Base-by-base conservation (phyloP, 2,113 vertebrate species). In the Pseudorectes ferrugineus region DNA sequence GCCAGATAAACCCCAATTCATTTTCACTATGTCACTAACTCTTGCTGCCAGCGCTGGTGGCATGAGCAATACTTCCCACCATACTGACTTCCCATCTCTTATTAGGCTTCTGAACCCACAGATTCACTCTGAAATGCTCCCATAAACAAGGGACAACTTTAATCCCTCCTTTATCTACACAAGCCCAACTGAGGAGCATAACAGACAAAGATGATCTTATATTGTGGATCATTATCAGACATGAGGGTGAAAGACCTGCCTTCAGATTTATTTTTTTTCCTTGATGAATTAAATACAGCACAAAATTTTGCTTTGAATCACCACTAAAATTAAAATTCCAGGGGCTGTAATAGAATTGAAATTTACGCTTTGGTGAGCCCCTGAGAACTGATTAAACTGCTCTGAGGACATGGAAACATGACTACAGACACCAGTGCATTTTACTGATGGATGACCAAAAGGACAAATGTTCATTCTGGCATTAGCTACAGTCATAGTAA, bases 1-100 rank as follows among this genome's bases (percentile, higher is more conserved):
- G 75, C 49, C 38, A 89, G 71, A 93, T 65, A 94, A 94, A 95
- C 36, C 40, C 46, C 26, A 70, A 28, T 31, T 33, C 57, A 25
- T 86, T 89, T 87, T 21, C 48, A 49, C 13, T 11, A 3, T 0
- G 24, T 43, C 63, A 77, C 72, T 15, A 49, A 40, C 22, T 43
- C 63, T 12, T 40, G 58, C 38, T 58, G 42, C 36, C 73, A 26
- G 46, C 0, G 0, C 2, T 22, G 63, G n/a, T 36, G 26, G 67
- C 15, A 4, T 28, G 29, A 85, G 58, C 45, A 57, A 20, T 26
- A 40, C 19, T 71, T 89, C 59, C 38, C 59, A 66, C 42, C 43
- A 29, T 7, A 4, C 31, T 43, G 24, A 43, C 33, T 65, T 35
- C 10, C 24, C 45, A 79, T 11, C 12, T 75, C 65, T 35, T 17